Evolutionary conservation across 2,888 invertebrate species (phyloP).

Genomic region (Ichneumoninae sp.): DNA sequence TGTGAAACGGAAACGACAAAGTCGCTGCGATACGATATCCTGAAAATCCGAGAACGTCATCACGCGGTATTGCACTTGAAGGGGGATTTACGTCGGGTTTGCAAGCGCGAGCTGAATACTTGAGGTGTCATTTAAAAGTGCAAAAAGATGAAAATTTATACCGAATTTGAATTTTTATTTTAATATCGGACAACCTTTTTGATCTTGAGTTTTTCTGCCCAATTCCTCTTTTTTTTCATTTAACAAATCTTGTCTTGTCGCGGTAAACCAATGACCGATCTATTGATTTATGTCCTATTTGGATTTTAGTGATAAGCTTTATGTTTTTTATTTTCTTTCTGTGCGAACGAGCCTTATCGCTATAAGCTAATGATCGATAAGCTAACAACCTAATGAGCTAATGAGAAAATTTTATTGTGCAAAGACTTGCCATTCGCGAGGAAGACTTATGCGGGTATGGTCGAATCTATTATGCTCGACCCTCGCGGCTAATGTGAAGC

Average conservation of each 20-base stretch:
- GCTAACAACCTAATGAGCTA: not conserved
- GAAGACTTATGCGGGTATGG: slow-evolving; percentile 10
- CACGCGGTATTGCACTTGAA: slow-evolving; percentile 36
- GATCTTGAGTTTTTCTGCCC: no score
- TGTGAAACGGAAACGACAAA: not conserved
- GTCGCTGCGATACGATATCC: slow-evolving; percentile 51
- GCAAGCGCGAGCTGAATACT: not conserved
- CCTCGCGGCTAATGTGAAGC: slow-evolving; percentile 35
- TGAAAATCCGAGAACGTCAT: slow-evolving; percentile 50
- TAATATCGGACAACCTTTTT: no score
- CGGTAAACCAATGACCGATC: slow-evolving; percentile 20
- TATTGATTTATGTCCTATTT: no score
- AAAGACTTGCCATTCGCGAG: slow-evolving; percentile 19
- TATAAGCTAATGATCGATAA: no score
- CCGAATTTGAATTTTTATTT: no score
- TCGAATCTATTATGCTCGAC: not conserved
- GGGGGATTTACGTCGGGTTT: not conserved
- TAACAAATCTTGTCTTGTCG: slow-evolving; percentile 34
- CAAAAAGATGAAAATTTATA: no score
- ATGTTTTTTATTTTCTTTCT: no score
- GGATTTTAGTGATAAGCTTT: no score
- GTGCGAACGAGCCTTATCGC: no score
- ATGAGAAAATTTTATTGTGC: slow-evolving; percentile 38
- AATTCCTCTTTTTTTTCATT: no score
- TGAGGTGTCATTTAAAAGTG: no score